These are phyloP conservation scores for Ictidomys tridecemlineatus DNA, from an alignment of 2,113 vertebrate genomes.

Conservation along the genomic window DNA sequence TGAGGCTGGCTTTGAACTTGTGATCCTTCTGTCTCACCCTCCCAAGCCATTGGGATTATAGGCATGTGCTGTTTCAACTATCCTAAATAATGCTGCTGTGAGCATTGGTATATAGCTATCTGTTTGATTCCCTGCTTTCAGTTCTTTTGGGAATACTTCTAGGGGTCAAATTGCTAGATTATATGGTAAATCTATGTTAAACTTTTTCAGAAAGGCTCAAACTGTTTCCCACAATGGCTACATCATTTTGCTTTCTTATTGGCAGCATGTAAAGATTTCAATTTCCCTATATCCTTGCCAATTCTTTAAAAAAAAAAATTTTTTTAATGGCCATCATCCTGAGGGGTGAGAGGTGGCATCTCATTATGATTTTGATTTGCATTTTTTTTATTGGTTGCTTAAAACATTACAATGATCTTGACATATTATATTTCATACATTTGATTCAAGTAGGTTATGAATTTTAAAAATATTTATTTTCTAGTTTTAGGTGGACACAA, in stretches of 20 bases:
- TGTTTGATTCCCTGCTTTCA: not conserved
- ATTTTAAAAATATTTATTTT: too few relatives aligned
- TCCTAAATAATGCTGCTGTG: not conserved
- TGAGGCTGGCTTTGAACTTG: too few relatives aligned
- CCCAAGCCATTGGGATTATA: too few relatives aligned
- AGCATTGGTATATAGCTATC: too few relatives aligned
- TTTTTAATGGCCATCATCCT: not conserved
- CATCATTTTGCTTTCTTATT: not conserved
- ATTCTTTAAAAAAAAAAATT: too few relatives aligned
- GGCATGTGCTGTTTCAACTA: not conserved
- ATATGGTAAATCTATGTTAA: not conserved
- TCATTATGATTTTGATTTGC: not conserved
- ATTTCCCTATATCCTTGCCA: not conserved
- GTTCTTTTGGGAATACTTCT: not conserved
- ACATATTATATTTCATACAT: too few relatives aligned
- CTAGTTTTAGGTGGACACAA: too few relatives aligned
- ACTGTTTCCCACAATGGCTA: not conserved
- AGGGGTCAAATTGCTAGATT: not conserved
- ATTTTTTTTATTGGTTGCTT: too few relatives aligned
- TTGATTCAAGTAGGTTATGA: too few relatives aligned
- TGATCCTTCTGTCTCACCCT: too few relatives aligned
- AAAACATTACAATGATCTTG: too few relatives aligned
- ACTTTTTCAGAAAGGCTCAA: not conserved
- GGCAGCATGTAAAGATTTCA: not conserved
- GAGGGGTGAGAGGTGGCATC: not conserved